Percentiles rank a stretch among this genome's conserved stretches.
These are phyloP conservation scores for Megalopta genalis DNA, from an alignment of 1,140 invertebrate species.

Conservation along the genomic window DNA sequence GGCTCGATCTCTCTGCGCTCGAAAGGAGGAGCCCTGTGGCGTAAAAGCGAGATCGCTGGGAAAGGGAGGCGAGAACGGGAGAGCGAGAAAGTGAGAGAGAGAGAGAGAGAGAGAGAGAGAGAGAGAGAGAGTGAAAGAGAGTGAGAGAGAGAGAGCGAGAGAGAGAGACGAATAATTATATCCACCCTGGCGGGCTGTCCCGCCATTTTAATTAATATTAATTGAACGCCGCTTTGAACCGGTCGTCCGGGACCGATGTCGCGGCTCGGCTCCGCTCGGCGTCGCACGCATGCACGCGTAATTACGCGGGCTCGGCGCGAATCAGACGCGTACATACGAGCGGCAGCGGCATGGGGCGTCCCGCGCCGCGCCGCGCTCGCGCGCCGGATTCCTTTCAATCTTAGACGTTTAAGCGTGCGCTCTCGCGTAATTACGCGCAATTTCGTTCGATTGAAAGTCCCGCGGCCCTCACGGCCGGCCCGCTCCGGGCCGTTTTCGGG, in stretches of 20 bases:
- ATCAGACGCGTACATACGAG: constrained; percentile 30
- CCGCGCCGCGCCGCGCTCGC: constrained; percentile 14
- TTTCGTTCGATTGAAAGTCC: constrained; percentile 68
- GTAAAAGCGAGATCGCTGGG: too few relatives aligned
- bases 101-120: too few relatives aligned
- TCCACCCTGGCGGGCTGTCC: constrained; percentile 31
- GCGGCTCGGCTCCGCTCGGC: constrained; percentile 19
- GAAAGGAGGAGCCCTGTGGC: neutral
- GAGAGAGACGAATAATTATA: constrained; percentile 55
- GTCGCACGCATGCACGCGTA: constrained; percentile 62
- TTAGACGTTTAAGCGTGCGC: constrained; percentile 58
- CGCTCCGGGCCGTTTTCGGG: constrained; percentile 26
- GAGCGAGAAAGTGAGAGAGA: too few relatives aligned
- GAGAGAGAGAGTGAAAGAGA: too few relatives aligned
- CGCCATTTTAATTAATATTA: constrained; percentile 74
- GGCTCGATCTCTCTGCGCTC: neutral
- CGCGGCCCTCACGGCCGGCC: constrained; percentile 2
- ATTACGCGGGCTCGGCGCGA: constrained; percentile 58
- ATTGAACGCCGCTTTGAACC: constrained; percentile 64
- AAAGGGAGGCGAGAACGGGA: too few relatives aligned
- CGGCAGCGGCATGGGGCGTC: neutral
- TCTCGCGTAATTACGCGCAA: constrained; percentile 69
- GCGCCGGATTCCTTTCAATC: constrained; percentile 67
- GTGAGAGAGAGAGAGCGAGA: too few relatives aligned
- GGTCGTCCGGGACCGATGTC: constrained; percentile 53